A percentile compares a stretch with the other conserved stretches of the same genome.
These are phyloP conservation scores for Drosophila ezoana DNA, from an alignment of 2,888 invertebrate genomes.

Conservation along the genomic window DNA sequence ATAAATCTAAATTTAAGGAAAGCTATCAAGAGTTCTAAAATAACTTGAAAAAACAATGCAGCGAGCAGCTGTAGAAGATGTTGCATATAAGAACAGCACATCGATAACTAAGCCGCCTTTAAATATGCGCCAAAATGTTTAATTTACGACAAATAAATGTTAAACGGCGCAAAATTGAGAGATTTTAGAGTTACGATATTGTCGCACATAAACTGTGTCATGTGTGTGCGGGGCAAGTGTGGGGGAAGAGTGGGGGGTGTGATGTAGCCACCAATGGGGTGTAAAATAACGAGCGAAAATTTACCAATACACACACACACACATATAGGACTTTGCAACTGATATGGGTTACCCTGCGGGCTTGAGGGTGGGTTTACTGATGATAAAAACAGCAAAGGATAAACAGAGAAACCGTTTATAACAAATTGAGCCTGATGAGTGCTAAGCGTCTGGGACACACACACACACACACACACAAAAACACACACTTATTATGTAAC, in stretches of 20 bases:
- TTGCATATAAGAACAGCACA: not conserved
- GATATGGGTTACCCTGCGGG: conserved; percentile 62
- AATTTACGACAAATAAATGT: conserved; percentile 81
- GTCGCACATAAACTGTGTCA: conserved; percentile 71
- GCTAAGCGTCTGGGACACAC: conserved; percentile 62
- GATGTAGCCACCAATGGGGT: conserved; percentile 65
- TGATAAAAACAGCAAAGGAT: conserved; percentile 64
- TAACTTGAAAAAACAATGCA: conserved; percentile 9
- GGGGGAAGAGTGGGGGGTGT: not conserved
- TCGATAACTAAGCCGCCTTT: conserved; percentile 35
- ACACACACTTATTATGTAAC: not conserved
- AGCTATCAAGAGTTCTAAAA: conserved; percentile 2
- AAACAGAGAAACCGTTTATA: conserved; percentile 69
- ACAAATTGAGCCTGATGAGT: conserved; percentile 79
- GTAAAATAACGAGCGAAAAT: conserved; percentile 75
- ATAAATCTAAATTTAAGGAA: conserved; percentile 4
- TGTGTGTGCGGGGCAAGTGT: conserved; percentile 11
- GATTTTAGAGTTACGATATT: conserved; percentile 74
- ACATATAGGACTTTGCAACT: conserved; percentile 70
- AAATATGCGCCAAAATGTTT: conserved; percentile 68
- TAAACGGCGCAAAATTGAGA: conserved; percentile 74
- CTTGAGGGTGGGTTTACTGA: conserved; percentile 22
- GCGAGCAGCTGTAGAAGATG: not conserved
- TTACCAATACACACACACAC: conserved; percentile 39
- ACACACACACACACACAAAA: conserved; percentile 18